These are phyloP conservation scores for Carpatolechia fugitivella DNA, from an alignment of 2,888 invertebrate species.

Conservation along the genomic window DNA sequence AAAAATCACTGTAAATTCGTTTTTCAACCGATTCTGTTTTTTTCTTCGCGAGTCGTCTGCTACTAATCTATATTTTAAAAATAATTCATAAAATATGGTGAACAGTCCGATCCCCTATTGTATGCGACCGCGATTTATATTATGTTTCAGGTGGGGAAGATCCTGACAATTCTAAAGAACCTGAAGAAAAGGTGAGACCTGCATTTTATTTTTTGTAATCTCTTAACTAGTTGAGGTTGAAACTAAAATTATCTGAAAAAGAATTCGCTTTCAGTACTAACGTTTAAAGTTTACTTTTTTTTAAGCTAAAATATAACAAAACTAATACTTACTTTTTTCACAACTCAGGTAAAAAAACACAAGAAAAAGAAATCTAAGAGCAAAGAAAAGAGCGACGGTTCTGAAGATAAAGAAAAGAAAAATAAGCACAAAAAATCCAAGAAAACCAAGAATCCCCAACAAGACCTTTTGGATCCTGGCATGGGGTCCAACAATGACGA, in stretches of 20 bases:
- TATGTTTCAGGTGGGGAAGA: slow-evolving; percentile 62
- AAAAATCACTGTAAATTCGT: no score
- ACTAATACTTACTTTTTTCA: no score
- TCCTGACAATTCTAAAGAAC: slow-evolving; percentile 56
- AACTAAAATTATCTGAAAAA: no score
- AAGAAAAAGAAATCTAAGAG: slow-evolving; percentile 77
- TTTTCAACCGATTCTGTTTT: no score
- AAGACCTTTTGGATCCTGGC: slow-evolving; percentile 60
- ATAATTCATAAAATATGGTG: no score
- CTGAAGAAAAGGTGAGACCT: slow-evolving; percentile 49
- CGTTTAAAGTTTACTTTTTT: no score
- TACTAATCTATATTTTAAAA: no score
- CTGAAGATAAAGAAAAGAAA: slow-evolving; percentile 72
- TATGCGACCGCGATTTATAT: not conserved
- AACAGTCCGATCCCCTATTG: no score
- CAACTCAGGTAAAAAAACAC: slow-evolving; percentile 70
- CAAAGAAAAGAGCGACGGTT: slow-evolving; percentile 72
- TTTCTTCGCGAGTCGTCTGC: no score
- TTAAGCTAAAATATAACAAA: no score
- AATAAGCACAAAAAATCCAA: slow-evolving; percentile 80
- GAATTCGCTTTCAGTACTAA: no score
- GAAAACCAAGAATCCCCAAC: slow-evolving; percentile 69
- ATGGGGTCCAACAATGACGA: slow-evolving; percentile 55
- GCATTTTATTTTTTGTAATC: not conserved
- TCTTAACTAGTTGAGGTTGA: no score